phyloP scores from a whole-genome alignment of 1,140 invertebrate species.

The Whitmania pigra region DNA sequence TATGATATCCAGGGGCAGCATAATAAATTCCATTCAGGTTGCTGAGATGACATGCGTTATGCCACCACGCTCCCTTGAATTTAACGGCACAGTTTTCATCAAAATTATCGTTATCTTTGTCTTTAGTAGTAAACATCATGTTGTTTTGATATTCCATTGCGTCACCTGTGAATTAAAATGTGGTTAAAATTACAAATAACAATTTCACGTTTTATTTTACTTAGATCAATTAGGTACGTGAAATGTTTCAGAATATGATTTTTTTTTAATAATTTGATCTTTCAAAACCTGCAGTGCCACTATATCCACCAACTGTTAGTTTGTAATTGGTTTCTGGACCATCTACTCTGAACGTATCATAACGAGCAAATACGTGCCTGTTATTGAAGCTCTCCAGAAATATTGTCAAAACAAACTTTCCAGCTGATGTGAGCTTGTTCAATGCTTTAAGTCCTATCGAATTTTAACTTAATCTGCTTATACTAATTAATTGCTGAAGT shows the following conservation, averaged over 20 bases:
- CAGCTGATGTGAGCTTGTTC: neutral
- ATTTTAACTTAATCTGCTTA: neutral
- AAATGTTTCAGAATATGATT: too few species aligned
- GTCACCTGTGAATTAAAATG: neutral
- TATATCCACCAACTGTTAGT: conserved; percentile 75
- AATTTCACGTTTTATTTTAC: too few species aligned
- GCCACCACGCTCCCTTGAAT: conserved; percentile 42
- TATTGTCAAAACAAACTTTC: conserved; percentile 39
- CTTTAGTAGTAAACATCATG: conserved; percentile 13
- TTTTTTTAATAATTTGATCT: neutral
- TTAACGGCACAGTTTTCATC: conserved; percentile 26
- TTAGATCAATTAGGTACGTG: too few species aligned
- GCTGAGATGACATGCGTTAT: conserved; percentile 33
- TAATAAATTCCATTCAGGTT: conserved; percentile 40
- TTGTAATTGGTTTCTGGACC: conserved; percentile 79
- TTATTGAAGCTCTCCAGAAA: conserved; percentile 48
- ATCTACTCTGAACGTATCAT: conserved; percentile 79
- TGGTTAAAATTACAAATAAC: neutral
- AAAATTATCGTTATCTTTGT: neutral
- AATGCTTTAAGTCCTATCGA: neutral
- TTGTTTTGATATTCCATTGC: neutral
- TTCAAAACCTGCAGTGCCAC: conserved; percentile 56
- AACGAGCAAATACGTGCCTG: conserved; percentile 61
- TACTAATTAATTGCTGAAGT: neutral
- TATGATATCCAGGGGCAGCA: neutral